phyloP scores from a whole-genome alignment of 2,113 vertebrate genomes.

The Macroglossus sobrinus region DNA sequence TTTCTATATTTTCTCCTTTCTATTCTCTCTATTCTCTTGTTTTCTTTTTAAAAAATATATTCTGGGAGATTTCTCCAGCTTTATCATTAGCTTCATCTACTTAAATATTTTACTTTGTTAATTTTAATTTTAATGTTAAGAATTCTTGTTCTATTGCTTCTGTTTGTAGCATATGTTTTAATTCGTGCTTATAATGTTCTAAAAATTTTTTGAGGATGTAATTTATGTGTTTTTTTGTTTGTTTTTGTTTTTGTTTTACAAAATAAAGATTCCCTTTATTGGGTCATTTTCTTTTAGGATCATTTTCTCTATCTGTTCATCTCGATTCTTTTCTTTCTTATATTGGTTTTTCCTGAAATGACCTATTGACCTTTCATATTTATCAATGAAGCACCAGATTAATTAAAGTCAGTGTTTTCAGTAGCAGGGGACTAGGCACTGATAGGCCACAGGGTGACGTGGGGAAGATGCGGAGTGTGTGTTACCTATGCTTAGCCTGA shows the following conservation, averaged over 20 bases:
- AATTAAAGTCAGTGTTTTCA: too few relatives aligned
- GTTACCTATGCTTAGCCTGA: neutral
- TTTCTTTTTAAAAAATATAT: neutral
- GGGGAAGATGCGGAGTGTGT: neutral
- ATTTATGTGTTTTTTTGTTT: neutral
- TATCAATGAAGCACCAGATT: neutral
- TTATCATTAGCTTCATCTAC: neutral
- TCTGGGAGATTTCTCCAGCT: neutral
- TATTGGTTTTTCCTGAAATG: neutral
- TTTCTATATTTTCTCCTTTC: neutral
- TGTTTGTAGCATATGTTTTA: neutral
- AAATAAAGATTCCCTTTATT: neutral
- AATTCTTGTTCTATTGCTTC: neutral
- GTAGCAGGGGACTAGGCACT: neutral
- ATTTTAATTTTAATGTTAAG: neutral
- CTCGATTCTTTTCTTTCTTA: neutral
- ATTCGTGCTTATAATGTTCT: neutral
- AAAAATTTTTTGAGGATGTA: neutral
- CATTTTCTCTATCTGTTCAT: neutral
- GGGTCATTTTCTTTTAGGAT: neutral
- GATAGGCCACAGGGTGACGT: rapidly evolving
- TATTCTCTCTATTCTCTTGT: neutral
- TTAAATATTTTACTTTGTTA: neutral
- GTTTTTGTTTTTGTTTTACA: too few relatives aligned
- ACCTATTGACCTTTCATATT: neutral